These are phyloP conservation scores for Pelmatolapia mariae DNA, from an alignment of 2,113 vertebrate genomes.

Conservation along the genomic window DNA sequence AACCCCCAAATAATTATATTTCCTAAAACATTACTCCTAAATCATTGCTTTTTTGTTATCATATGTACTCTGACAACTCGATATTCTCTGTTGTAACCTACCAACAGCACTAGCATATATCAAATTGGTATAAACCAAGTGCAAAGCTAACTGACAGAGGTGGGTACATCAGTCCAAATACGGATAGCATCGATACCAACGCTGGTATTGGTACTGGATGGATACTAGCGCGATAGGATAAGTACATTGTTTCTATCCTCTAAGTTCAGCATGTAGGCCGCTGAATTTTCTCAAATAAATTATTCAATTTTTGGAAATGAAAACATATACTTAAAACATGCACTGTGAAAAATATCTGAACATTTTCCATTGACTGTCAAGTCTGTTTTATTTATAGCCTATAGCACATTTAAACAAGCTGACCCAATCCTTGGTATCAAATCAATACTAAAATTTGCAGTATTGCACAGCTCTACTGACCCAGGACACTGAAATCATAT, in stretches of 20 bases:
- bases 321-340: not conserved
- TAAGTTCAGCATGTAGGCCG: not conserved
- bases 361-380: not conserved
- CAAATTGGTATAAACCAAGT: not conserved
- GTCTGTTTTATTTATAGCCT: not conserved
- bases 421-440: not conserved
- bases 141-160: not conserved
- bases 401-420: not conserved
- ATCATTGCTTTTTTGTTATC: not conserved
- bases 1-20: accelerated
- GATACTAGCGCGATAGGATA: not conserved
- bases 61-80: not conserved
- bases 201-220: not conserved
- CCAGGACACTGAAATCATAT: not conserved
- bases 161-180: not conserved
- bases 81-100: not conserved
- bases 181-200: not conserved
- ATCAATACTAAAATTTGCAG: not conserved
- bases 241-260: not conserved
- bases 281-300: not conserved
- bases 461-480: not conserved
- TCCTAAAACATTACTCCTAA: not conserved
- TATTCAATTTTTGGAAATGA: not conserved
- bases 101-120: not conserved
- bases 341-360: not conserved